Conservation (phyloP, 2,113 vertebrate genomes). For the Apaloderma vittatum region DNA sequence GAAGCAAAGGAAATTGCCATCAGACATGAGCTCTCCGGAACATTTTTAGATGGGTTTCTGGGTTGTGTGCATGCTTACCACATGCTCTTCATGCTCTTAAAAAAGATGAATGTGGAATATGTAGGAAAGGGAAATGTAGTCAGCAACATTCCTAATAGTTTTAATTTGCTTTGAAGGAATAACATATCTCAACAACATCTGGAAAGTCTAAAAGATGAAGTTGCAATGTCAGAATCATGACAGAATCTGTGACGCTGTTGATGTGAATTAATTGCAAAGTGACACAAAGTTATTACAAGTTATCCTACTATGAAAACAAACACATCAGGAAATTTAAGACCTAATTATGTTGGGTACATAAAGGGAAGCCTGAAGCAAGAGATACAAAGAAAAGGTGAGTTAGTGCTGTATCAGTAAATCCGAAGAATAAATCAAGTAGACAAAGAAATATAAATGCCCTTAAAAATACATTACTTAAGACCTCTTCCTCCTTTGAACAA, state of each 20-base stretch:
- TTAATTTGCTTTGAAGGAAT: not conserved
- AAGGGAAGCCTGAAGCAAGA: not conserved
- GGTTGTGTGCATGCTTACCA: not conserved
- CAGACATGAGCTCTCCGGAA: accelerated
- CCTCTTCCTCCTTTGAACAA: not conserved
- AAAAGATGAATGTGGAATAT: not conserved
- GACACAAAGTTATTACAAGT: not conserved
- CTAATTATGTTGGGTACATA: not conserved
- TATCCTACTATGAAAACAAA: not conserved
- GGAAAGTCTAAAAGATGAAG: not conserved
- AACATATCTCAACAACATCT: not conserved
- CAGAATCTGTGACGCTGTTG: not conserved
- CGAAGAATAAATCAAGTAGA: not conserved
- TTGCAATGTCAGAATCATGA: not conserved
- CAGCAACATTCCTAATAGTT: not conserved
- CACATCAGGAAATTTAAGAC: not conserved
- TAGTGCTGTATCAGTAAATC: not conserved
- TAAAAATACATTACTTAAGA: not conserved
- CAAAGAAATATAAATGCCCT: not conserved
- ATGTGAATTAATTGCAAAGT: not conserved
- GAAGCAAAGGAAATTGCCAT: not conserved
- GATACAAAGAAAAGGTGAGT: not conserved
- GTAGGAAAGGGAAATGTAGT: not conserved
- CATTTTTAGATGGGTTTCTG: not conserved
- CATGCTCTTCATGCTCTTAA: not conserved